Base-by-base conservation (phyloP, 2,888 invertebrate species). In the Agapostemon virescens region DNA sequence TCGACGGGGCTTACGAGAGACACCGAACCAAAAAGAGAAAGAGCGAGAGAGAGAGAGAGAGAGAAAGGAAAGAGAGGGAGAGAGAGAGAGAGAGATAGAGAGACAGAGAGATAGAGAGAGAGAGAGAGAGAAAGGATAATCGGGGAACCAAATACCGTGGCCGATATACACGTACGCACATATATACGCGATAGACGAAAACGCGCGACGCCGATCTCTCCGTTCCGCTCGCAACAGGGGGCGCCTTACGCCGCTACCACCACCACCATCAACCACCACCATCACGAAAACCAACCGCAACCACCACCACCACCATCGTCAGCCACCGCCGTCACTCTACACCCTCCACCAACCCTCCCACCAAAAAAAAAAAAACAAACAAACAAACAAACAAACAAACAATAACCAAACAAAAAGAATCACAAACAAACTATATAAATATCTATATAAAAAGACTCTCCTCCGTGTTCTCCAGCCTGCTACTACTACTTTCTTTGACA, bases 191-290 rank as follows among this genome's bases (percentile, higher is more conserved):
- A 52, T 58, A 45, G 73, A 77, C 74, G 71, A 73, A 55, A 55
- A 45, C 66, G 70, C 69, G 40, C 45, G 66, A 67, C 64, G 74
- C 55, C 61, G 26, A 26, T 55, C 55, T 55, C 55, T 55, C 55
- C 30, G 55, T 26, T 55, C 26, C 55, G 55, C 69, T 52, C 55
- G 52, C 74, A 42, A 81, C 70, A 85, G 85, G 81, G 85, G 86
- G 85, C 86, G 85, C 84, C 79, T 75, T 75, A 26, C 74, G 84
- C 77, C 79, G 79, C 73, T 69, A 61, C 76, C 81, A 71, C 66
- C 69, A 74, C 71, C 55, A 68, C 52, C 49, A 66, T 42, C 64
- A 52, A 63, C 45, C 40, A 63, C 58, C 38, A 68, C 64, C 74
- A 68, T 49, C n/a, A 52, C 55, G 38, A 36, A 36, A 38, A 58